Evolutionary conservation across 2,888 invertebrate genomes (phyloP).

Genomic region (Archips xylosteana): DNA sequence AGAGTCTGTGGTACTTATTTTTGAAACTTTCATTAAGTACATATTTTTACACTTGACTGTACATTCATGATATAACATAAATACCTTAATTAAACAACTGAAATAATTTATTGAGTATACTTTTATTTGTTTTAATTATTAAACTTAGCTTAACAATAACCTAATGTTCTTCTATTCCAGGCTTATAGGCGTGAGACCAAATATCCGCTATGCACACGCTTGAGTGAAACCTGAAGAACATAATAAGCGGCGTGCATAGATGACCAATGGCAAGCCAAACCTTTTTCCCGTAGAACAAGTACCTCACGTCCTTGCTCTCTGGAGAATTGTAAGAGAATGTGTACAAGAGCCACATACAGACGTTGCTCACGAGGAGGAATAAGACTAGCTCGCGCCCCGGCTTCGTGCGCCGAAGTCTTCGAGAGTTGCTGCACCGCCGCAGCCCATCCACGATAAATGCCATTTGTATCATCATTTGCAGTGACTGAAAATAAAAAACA

Average conservation of each 20-base stretch:
- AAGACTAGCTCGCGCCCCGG: slow-evolving; percentile 88
- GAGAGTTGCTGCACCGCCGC: slow-evolving; percentile 85
- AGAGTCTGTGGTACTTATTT: no score
- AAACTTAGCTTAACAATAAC: background rate
- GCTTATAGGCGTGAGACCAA: slow-evolving; percentile 86
- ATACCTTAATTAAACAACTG: background rate
- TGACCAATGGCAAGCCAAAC: slow-evolving; percentile 87
- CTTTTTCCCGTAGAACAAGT: slow-evolving; percentile 85
- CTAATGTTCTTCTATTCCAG: slow-evolving; percentile 31
- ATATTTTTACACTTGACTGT: background rate
- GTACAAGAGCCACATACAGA: slow-evolving; percentile 88
- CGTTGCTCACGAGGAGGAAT: slow-evolving; percentile 87
- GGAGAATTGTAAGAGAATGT: slow-evolving; percentile 74
- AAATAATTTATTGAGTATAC: background rate
- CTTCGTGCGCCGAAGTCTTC: slow-evolving; percentile 80
- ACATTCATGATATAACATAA: background rate
- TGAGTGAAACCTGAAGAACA: slow-evolving; percentile 88
- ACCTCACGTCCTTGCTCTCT: slow-evolving; percentile 59
- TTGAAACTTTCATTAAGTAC: background rate
- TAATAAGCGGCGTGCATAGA: slow-evolving; percentile 86
- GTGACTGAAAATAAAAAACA: slow-evolving; percentile 63
- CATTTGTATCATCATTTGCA: slow-evolving; percentile 87
- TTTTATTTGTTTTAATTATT: background rate
- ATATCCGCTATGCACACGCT: slow-evolving; percentile 88
- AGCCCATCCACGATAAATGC: slow-evolving; percentile 87